Evolutionary conservation across 2,888 invertebrate genomes (phyloP).

Genomic region (Xylocampa areola): DNA sequence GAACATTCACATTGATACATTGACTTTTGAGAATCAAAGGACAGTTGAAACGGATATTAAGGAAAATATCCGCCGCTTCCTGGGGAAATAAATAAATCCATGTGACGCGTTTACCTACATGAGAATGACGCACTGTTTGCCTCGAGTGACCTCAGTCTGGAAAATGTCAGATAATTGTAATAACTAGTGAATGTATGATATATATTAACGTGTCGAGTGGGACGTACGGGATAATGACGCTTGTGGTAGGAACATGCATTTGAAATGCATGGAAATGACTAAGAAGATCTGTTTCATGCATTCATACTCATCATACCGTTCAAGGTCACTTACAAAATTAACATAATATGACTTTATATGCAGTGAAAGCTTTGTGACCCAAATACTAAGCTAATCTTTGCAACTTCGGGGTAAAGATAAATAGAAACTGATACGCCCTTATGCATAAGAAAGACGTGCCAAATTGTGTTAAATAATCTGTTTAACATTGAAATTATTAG

Average conservation of each 20-base stretch:
- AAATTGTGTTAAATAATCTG: constrained; percentile 10
- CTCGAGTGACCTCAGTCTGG: constrained; percentile 47
- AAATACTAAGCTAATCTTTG: constrained; percentile 20
- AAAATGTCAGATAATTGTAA: constrained; percentile 43
- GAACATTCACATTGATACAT: constrained; percentile 4
- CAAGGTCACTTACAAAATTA: constrained; percentile 32
- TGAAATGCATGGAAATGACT: constrained; percentile 18
- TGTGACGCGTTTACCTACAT: constrained; percentile 42
- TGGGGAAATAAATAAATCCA: constrained; percentile 28
- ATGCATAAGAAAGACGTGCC: constrained; percentile 4
- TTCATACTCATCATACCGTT: neutral
- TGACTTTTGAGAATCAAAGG: constrained; percentile 5
- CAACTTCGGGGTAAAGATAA: constrained; percentile 15
- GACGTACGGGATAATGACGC: constrained; percentile 11
- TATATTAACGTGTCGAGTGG: constrained; percentile 5
- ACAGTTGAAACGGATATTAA: neutral
- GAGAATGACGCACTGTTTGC: constrained; percentile 48
- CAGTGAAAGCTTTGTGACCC: constrained; percentile 4
- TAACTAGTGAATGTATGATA: constrained; percentile 7
- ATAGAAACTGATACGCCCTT: constrained; percentile 18
- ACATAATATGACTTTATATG: constrained; percentile 5
- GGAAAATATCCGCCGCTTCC: constrained; percentile 33
- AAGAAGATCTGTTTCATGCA: constrained; percentile 18
- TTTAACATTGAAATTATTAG: constrained; percentile 1
- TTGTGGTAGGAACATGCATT: constrained; percentile 24